Evolutionary conservation across 2,797 vertebrate genomes (phyloP).

Genomic region (Enteromius mattozi): DNA sequence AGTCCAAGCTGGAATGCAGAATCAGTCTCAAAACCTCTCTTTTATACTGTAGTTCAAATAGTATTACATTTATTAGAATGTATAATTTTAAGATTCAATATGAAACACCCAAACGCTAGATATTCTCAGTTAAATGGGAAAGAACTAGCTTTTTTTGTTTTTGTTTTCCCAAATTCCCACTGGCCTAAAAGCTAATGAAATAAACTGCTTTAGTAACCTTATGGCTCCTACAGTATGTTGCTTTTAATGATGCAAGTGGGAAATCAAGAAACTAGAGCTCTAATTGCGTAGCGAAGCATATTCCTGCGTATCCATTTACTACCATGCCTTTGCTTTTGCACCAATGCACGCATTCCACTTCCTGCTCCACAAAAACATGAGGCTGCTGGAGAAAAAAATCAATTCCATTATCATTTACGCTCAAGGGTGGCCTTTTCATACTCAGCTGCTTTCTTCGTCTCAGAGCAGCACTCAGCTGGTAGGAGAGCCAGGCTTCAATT

Average conservation of each 20-base stretch:
- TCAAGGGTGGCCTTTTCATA: constrained; percentile 69
- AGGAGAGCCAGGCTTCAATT: constrained; percentile 63
- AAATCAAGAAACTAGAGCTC: constrained; percentile 46
- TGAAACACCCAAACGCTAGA: background rate
- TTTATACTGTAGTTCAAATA: background rate
- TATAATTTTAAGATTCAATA: background rate
- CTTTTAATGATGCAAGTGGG: constrained; percentile 14
- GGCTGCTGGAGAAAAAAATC: constrained; percentile 71
- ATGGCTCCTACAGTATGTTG: constrained; percentile 28
- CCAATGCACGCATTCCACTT: constrained; percentile 26
- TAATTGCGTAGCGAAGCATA: constrained; percentile 39
- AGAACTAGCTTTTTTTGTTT: constrained; percentile 17
- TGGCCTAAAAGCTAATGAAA: constrained; percentile 52
- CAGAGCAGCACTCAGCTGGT: constrained; percentile 68
- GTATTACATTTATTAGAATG: background rate
- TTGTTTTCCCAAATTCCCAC: constrained; percentile 23
- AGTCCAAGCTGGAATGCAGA: background rate
- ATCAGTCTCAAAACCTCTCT: background rate
- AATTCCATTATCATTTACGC: constrained; percentile 76
- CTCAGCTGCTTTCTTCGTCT: constrained; percentile 65
- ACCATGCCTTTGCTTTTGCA: constrained; percentile 28
- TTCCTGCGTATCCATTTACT: constrained; percentile 38
- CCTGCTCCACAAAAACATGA: constrained; percentile 60
- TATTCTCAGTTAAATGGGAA: constrained; percentile 8
- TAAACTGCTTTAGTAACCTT: constrained; percentile 49